Evolutionary conservation across 2,797 vertebrate species (phyloP).

Genomic region (Cossypha dichroa): DNA sequence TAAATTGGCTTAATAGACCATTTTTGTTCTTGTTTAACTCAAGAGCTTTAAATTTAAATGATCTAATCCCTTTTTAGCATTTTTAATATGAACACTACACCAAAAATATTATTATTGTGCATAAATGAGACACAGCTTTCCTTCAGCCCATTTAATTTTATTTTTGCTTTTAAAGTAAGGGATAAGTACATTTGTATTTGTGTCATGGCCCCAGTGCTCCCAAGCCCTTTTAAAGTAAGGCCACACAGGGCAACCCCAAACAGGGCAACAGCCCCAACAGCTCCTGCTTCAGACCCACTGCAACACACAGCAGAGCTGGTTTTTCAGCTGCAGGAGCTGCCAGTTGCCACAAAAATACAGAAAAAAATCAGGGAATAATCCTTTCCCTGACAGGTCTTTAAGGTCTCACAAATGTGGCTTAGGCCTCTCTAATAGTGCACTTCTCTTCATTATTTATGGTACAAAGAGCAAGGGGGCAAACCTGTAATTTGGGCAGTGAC

Average conservation of each 20-base stretch:
- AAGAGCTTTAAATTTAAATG: conserved; percentile 29
- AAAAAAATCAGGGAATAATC: not conserved
- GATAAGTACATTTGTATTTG: not conserved
- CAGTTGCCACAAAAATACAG: not conserved
- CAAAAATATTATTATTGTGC: not conserved
- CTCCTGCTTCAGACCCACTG: not conserved
- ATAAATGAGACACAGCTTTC: not conserved
- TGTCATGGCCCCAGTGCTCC: not conserved
- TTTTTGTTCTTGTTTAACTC: conserved; percentile 49
- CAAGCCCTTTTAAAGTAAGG: not conserved
- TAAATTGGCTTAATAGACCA: conserved; percentile 22
- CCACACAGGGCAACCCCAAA: not conserved
- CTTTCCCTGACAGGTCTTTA: not conserved
- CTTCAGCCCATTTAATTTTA: conserved; percentile 2
- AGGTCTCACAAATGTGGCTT: not conserved
- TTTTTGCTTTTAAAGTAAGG: conserved; percentile 16
- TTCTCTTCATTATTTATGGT: not conserved
- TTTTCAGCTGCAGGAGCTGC: not conserved
- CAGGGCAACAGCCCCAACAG: not conserved
- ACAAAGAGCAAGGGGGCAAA: not conserved
- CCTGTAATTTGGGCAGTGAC: not conserved
- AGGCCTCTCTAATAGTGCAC: not conserved
- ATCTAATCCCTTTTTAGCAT: not conserved
- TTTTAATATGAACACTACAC: not conserved
- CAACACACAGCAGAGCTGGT: not conserved